Percentiles rank a stretch among this genome's conserved stretches.
These are phyloP conservation scores for Calephelis nemesis DNA, from an alignment of 1,140 invertebrate species.

Conservation along the genomic window DNA sequence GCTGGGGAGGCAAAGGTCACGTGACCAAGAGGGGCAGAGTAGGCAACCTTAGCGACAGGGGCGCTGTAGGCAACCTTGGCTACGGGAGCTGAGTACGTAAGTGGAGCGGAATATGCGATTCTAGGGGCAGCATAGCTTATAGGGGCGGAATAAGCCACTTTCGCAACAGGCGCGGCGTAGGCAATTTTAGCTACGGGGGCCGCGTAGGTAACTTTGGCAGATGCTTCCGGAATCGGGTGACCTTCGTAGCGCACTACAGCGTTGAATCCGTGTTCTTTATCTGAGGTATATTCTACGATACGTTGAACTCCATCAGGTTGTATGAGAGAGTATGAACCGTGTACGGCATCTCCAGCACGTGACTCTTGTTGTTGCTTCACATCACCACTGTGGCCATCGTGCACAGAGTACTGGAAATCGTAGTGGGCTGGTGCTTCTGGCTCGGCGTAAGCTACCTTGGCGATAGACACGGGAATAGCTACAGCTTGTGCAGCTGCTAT, in stretches of 20 bases:
- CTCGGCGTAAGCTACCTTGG: slow-evolving; percentile 57
- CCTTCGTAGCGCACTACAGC: slow-evolving; percentile 60
- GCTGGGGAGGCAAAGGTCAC: slow-evolving; percentile 59
- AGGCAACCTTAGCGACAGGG: slow-evolving; percentile 42
- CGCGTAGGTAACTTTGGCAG: slow-evolving; percentile 44
- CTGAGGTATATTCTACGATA: slow-evolving; percentile 81
- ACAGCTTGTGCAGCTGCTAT: slow-evolving; percentile 37
- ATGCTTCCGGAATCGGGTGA: slow-evolving; percentile 38
- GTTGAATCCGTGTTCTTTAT: slow-evolving; percentile 54
- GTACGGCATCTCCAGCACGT: slow-evolving; percentile 80
- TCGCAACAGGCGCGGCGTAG: slow-evolving; percentile 42
- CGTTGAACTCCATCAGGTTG: slow-evolving; percentile 78
- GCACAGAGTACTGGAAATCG: slow-evolving; percentile 84
- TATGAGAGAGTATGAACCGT: slow-evolving; percentile 79
- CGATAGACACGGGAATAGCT: slow-evolving; percentile 45
- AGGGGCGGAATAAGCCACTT: slow-evolving; percentile 40
- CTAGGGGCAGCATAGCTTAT: slow-evolving; percentile 62
- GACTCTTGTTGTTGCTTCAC: slow-evolving; percentile 65
- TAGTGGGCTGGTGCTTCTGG: slow-evolving; percentile 82
- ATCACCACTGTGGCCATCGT: slow-evolving; percentile 80
- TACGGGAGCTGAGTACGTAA: slow-evolving; percentile 33
- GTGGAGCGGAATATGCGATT: slow-evolving; percentile 79
- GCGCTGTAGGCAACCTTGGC: slow-evolving; percentile 48
- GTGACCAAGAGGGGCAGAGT: slow-evolving; percentile 47
- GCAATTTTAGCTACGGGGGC: slow-evolving; percentile 44